Conservation (phyloP, 2,113 vertebrate genomes). For the Bujurquina vittata region DNA sequence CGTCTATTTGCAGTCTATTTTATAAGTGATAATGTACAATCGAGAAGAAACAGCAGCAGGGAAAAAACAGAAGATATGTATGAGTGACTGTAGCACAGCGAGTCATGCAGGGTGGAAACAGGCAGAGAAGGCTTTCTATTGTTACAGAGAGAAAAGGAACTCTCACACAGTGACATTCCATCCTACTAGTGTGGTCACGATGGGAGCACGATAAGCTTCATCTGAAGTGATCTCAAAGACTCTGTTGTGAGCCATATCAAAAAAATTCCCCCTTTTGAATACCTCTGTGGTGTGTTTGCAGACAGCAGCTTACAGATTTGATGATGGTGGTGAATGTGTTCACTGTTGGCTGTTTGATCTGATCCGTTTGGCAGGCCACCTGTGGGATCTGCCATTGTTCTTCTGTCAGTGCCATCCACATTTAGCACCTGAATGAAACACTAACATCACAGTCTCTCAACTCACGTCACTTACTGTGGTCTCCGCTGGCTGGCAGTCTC, state of each 20-base stretch:
- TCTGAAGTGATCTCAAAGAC: constrained; percentile 61
- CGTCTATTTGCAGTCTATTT: not conserved
- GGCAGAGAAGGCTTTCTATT: constrained; percentile 69
- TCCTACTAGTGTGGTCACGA: constrained; percentile 55
- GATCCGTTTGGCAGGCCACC: constrained; percentile 28
- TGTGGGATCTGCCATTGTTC: constrained; percentile 20
- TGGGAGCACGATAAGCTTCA: constrained; percentile 60
- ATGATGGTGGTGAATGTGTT: constrained; percentile 34
- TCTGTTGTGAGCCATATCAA: constrained; percentile 55
- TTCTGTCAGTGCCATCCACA: constrained; percentile 1
- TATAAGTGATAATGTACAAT: constrained; percentile 26
- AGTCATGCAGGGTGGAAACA: constrained; percentile 46
- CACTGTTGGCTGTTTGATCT: constrained; percentile 33
- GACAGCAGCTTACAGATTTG: constrained; percentile 38
- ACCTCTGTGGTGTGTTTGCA: constrained; percentile 35
- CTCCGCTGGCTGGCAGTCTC: constrained; percentile 36
- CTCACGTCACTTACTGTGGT: constrained; percentile 71
- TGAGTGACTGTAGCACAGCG: constrained; percentile 17
- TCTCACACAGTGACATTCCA: constrained; percentile 67
- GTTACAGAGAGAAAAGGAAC: constrained; percentile 66
- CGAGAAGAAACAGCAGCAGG: not conserved
- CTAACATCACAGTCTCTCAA: constrained; percentile 46
- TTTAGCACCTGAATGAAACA: constrained; percentile 56
- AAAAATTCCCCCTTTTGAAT: constrained; percentile 39
- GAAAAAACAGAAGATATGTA: constrained; percentile 32